Base-by-base conservation (phyloP, 30 jellyfish, hydroid and myxozoan genomes). In the Haliclystus octoradiatus region DNA sequence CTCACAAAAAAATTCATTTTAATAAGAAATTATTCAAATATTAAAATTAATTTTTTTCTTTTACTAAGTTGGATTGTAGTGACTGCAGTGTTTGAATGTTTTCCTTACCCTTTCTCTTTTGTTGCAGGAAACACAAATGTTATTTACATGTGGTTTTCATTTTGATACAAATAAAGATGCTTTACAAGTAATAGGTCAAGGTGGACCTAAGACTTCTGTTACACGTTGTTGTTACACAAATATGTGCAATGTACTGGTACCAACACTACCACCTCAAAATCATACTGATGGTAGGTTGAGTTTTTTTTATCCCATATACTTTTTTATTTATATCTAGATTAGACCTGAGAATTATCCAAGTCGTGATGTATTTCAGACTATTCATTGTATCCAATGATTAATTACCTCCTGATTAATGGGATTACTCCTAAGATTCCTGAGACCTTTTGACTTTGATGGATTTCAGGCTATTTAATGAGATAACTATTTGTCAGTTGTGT, bases 201-300 rank as follows among this genome's bases (percentile, higher is more conserved):
- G 49, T 2, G 69, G 77, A 4, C 28, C 22, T 23, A 77, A 77
- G 28, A 71, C 77, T 0, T 76, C 46, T 12, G 32, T 80, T 19
- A 72, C 81, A 1, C 72, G 68, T 33, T 80, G 93, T 49, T 80
- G 93, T 66, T 57, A 40, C 28, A 52, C 78, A 19, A 77, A 80
- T 23, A 29, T 71, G 62, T 80, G 93, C 74, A 80, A 80, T 49
- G 28, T 63, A 25, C 23, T 62, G 27, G 66, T 52, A 5, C 93
- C 93, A 13, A 76, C 85, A 4, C 65, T 80, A 26, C 93, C 93
- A 5, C 47, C 76, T 28, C 82, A 50, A 26, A 80, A 80, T 53
- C 33, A 50, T 32, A 63, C 93, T 33, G 65, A 35, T 49, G 61
- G 93, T 80, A 72, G 63, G 92, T 68, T 5, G n/a, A 9, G 60